phyloP scores from a whole-genome alignment of 2,797 vertebrate genomes.

The Capromys pilorides region DNA sequence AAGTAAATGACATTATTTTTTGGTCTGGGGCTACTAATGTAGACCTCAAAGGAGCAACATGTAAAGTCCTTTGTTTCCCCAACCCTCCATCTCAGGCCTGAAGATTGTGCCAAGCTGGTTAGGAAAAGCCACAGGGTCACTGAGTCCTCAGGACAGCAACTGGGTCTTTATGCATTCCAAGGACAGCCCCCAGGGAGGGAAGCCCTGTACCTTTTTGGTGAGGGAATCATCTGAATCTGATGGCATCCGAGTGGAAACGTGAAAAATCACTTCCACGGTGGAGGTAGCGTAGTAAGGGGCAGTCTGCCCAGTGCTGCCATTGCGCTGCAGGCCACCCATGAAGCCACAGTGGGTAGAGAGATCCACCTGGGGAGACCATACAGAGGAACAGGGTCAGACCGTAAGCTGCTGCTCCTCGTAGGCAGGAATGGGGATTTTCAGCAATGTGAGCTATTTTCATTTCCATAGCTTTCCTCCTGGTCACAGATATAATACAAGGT shows the following conservation, averaged over 20 bases:
- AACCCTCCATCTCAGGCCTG: not conserved
- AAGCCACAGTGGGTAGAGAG: slow-evolving; percentile 98
- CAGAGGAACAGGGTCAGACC: not conserved
- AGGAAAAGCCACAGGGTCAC: not conserved
- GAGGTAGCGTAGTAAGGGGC: slow-evolving; percentile 99
- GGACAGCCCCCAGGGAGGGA: not conserved
- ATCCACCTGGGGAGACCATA: slow-evolving; percentile 89
- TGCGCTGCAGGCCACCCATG: slow-evolving; percentile 98
- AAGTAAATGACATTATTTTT: not conserved
- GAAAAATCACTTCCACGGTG: slow-evolving; percentile 98
- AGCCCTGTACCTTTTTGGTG: slow-evolving; percentile 95
- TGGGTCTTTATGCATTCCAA: not conserved
- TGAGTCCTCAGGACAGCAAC: not conserved
- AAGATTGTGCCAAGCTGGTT: not conserved
- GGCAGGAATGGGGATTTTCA: not conserved
- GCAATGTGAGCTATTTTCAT: not conserved
- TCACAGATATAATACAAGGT: slow-evolving; percentile 17
- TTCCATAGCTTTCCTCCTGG: slow-evolving; percentile 38
- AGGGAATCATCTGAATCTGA: slow-evolving; percentile 95
- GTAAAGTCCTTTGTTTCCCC: not conserved
- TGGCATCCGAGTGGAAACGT: slow-evolving; percentile 98
- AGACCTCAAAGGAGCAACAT: not conserved
- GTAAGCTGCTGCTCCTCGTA: not conserved
- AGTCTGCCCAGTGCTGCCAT: slow-evolving; percentile 97
- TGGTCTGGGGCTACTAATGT: not conserved